phyloP scores from a whole-genome alignment of 2,113 vertebrate species.

The Chauna torquata region DNA sequence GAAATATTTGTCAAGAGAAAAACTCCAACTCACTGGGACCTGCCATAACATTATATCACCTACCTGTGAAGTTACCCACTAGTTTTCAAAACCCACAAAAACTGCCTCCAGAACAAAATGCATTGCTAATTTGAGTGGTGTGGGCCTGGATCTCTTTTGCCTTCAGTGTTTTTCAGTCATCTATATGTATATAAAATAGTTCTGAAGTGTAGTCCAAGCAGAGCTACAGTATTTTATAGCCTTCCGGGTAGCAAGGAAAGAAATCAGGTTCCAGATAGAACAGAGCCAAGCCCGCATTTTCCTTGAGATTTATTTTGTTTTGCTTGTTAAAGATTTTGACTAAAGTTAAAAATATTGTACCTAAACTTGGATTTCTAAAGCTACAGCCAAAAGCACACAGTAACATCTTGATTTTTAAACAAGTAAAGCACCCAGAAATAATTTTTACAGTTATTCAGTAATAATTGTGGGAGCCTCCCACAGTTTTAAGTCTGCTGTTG shows the following conservation, averaged over 20 bases:
- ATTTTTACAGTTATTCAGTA: background rate
- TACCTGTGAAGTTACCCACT: background rate
- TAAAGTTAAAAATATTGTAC: background rate
- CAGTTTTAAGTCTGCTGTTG: background rate
- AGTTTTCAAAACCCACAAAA: conserved; percentile 1
- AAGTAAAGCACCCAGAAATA: background rate
- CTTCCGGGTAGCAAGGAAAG: background rate
- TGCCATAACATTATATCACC: background rate
- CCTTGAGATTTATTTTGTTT: background rate
- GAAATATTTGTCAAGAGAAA: conserved; percentile 13
- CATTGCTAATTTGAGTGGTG: background rate
- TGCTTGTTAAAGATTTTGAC: background rate
- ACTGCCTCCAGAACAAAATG: background rate
- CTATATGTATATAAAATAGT: background rate
- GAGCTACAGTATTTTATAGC: background rate
- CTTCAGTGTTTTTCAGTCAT: background rate
- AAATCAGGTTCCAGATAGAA: background rate
- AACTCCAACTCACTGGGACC: background rate
- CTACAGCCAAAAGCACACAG: background rate
- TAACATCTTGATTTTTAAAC: background rate
- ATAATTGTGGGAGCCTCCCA: background rate
- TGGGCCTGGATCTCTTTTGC: background rate
- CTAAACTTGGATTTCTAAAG: background rate
- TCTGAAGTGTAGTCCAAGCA: background rate
- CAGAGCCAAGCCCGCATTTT: background rate